phyloP scores from a whole-genome alignment of 2,888 invertebrate genomes.

The Morinoia aosen region DNA sequence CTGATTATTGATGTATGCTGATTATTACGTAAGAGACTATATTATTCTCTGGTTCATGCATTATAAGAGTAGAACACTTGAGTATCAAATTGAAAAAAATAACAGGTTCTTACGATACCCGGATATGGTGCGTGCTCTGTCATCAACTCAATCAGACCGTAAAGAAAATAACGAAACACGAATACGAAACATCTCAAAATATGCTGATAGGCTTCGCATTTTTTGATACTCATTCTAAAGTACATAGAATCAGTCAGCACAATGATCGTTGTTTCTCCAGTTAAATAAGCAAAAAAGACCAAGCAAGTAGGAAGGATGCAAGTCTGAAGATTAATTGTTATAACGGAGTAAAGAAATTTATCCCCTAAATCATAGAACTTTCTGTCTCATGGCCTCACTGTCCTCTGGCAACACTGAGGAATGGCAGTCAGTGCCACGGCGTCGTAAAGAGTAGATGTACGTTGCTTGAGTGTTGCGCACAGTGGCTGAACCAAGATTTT shows the following conservation, averaged over 20 bases:
- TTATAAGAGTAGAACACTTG: no score
- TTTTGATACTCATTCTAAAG: background rate
- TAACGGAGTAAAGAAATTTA: background rate
- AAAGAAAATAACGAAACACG: no score
- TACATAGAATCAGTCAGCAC: background rate
- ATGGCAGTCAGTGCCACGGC: background rate
- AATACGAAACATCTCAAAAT: background rate
- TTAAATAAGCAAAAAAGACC: background rate
- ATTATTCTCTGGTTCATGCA: no score
- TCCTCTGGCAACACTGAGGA: background rate
- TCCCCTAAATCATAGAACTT: background rate
- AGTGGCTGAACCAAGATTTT: background rate
- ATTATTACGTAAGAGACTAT: no score
- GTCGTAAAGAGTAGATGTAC: background rate
- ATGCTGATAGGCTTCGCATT: background rate
- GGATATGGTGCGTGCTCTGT: no score
- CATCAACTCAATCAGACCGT: no score
- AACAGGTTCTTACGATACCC: no score
- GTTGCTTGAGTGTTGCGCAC: background rate
- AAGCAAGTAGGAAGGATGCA: background rate
- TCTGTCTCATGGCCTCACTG: background rate
- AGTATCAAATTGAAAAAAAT: no score
- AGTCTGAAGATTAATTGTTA: no score
- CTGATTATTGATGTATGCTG: no score
- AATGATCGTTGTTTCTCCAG: background rate